Conservation (phyloP, 2,797 vertebrate genomes). For the Tolypeutes matacus region DNA sequence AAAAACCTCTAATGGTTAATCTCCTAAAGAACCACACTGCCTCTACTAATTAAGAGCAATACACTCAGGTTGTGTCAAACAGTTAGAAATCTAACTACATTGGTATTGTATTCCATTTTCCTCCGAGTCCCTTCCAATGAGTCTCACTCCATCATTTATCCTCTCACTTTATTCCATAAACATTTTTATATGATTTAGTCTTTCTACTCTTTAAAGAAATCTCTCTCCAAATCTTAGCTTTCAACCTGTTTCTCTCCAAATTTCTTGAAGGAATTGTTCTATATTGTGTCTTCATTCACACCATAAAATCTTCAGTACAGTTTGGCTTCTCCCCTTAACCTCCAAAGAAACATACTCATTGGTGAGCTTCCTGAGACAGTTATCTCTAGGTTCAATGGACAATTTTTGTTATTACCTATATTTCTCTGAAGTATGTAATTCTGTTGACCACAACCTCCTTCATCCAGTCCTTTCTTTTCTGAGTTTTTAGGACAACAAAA, state of each 20-base stretch:
- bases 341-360: background rate
- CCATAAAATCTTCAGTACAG: background rate
- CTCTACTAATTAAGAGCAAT: background rate
- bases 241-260: background rate
- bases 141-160: background rate
- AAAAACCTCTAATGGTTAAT: background rate
- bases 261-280: background rate
- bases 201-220: slow-evolving; percentile 6
- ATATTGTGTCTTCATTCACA: background rate
- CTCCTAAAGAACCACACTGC: background rate
- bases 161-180: background rate
- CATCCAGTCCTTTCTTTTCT: background rate
- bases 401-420: background rate
- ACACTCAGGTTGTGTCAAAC: background rate
- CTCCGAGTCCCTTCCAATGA: background rate
- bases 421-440: slow-evolving; percentile 49
- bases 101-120: background rate
- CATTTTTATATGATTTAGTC: background rate
- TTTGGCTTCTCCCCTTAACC: background rate
- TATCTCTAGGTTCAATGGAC: background rate
- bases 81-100: background rate
- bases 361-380: background rate
- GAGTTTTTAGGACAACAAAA: background rate
- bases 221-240: background rate
- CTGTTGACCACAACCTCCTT: background rate